phyloP scores from a whole-genome alignment of 2,888 invertebrate species.

The Junonia oenone region DNA sequence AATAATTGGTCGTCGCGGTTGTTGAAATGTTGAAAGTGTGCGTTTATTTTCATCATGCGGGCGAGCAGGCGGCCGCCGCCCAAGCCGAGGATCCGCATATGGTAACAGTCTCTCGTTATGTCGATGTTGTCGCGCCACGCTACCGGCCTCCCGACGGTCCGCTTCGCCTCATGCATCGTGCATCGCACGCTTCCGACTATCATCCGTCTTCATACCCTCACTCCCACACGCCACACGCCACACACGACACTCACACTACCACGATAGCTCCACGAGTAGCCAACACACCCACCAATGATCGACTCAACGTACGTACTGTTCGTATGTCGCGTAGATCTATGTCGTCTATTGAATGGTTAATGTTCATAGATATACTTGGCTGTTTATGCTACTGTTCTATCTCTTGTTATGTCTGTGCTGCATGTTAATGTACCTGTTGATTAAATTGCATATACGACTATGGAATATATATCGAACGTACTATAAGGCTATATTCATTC shows the following conservation, averaged over 20 bases:
- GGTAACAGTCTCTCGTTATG: constrained; percentile 81
- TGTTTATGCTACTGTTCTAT: constrained; percentile 25
- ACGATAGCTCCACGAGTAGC: not conserved
- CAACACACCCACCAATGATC: constrained; percentile 11
- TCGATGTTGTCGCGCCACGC: constrained; percentile 60
- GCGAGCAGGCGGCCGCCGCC: constrained; percentile 88
- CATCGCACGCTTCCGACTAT: constrained; percentile 64
- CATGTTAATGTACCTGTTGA: constrained; percentile 25
- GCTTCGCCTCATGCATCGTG: constrained; percentile 66
- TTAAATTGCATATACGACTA: constrained; percentile 17
- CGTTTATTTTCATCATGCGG: constrained; percentile 79
- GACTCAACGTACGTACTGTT: constrained; percentile 12
- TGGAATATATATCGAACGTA: constrained; percentile 3
- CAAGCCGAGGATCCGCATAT: constrained; percentile 94
- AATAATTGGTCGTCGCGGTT: constrained; percentile 14
- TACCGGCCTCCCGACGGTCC: constrained; percentile 64
- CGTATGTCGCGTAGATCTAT: constrained; percentile 21
- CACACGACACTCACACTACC: constrained; percentile 5
- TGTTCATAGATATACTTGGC: constrained; percentile 24
- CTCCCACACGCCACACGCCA: constrained; percentile 6
- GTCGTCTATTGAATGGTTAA: constrained; percentile 27
- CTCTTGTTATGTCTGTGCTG: constrained; percentile 26
- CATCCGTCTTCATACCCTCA: constrained; percentile 42
- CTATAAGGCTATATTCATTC: not conserved
- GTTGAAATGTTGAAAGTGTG: constrained; percentile 41